Conservation (phyloP, 2,113 vertebrate species). For the Pygoscelis adeliae region DNA sequence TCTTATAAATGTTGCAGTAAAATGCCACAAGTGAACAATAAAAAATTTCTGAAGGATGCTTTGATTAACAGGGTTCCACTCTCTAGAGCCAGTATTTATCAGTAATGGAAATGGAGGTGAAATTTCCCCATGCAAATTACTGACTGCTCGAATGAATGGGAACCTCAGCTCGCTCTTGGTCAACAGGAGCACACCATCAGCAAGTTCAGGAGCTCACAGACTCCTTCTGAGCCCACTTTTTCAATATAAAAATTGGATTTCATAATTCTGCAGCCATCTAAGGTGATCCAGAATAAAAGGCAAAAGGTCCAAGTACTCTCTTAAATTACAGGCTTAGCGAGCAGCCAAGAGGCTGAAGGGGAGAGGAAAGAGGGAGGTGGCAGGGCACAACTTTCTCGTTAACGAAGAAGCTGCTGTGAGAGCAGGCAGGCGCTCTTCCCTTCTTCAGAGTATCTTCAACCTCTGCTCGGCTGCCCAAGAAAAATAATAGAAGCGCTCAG, state of each 20-base stretch:
- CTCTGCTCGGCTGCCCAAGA: neutral
- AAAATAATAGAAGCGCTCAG: neutral
- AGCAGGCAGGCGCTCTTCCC: accelerated
- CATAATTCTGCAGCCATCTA: neutral
- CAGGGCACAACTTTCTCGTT: neutral
- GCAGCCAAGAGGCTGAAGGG: neutral
- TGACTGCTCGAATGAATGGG: neutral
- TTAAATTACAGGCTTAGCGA: neutral
- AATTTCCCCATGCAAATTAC: neutral
- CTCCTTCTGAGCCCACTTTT: neutral
- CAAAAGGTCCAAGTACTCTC: neutral
- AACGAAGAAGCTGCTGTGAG: neutral
- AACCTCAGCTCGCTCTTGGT: accelerated
- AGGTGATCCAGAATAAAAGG: neutral
- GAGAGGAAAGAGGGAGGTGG: neutral
- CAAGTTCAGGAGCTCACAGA: neutral
- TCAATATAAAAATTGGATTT: neutral
- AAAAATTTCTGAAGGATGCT: neutral
- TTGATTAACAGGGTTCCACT: neutral
- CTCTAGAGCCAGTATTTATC: neutral
- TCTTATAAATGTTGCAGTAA: neutral
- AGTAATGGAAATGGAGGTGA: neutral
- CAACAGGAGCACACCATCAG: neutral
- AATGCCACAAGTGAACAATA: neutral
- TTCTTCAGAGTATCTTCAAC: neutral